Conservation (phyloP, 1,140 invertebrate species). For the Vanessa tameamea region DNA sequence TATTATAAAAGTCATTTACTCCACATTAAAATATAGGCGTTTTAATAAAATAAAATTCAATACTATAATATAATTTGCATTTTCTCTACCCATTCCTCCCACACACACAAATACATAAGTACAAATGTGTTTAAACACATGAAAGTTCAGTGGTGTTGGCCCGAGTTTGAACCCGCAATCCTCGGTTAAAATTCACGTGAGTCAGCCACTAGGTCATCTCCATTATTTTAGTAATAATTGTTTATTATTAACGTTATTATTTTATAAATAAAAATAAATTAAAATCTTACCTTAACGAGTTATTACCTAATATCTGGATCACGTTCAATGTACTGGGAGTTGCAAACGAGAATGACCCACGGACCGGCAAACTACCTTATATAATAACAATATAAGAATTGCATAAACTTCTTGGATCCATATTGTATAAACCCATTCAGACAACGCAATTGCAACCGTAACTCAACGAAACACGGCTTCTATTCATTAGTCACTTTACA, state of each 20-base stretch:
- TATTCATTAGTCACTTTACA: not conserved
- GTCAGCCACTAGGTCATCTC: too few species aligned
- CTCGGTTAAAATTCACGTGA: too few species aligned
- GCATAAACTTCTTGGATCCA: constrained; percentile 72
- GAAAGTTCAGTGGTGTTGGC: too few species aligned
- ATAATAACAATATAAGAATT: constrained; percentile 78
- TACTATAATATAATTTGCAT: too few species aligned
- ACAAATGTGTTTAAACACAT: too few species aligned
- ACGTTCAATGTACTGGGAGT: constrained; percentile 68
- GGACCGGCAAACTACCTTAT: constrained; percentile 66
- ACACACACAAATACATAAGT: too few species aligned
- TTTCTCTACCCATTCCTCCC: too few species aligned
- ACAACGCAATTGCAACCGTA: constrained; percentile 23
- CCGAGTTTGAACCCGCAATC: too few species aligned
- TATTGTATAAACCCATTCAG: constrained; percentile 45
- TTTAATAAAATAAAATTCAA: too few species aligned
- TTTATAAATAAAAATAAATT: not conserved
- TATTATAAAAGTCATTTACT: too few species aligned
- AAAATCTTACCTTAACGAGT: constrained; percentile 25
- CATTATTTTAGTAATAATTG: too few species aligned
- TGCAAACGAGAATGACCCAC: constrained; percentile 62
- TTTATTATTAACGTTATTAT: not conserved
- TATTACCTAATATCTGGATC: constrained; percentile 33
- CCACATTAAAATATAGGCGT: too few species aligned
- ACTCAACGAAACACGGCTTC: not conserved